Evolutionary conservation across 1,140 invertebrate species (phyloP), one percentile per base, ranked within the genome.

Genomic region (Galendromus occidentalis): DNA sequence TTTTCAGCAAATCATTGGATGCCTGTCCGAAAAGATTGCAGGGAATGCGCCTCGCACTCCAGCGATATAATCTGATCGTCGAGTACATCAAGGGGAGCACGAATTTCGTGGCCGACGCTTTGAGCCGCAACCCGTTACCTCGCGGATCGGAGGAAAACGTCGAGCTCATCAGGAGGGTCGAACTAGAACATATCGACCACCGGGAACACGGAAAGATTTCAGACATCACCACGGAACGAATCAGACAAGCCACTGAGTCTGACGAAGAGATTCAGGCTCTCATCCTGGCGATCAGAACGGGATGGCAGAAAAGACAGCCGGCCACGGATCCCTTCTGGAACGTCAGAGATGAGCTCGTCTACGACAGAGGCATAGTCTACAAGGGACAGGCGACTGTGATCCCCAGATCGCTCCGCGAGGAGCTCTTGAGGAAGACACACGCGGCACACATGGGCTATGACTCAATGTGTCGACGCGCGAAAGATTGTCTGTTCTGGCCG

Each of bases 1-100:
- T 79, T 39, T 74, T 76, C 29, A 72, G 73, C 29, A 77, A 78
- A 69, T 66, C 72, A 22, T 42, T 79, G 33, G 66, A 72, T 29
- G 71, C 73, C 66, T 71, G 72, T 42, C 73, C 76, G 28, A 67
- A 69, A 2, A 66, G 74, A 66, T 64, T 77, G 18, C 75, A 78
- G 66, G 67, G 73, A 67, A 72, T 78, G 67, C 67, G 73, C 66
- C 65, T 79, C 7, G 69, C 69, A 64, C 55, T 78, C 44, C 73
- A 74, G 65, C 63, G 69, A 63, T 78, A n/a, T n/a, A n/a, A n/a
- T n/a, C n/a, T n/a, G n/a, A n/a, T n/a, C 20, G 45, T 47, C 18
- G 28, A 47, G 14, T 25, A 47, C 20, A 4, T 4, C 4, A 6
- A 4, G 4, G 20, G 6, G 45, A 18, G 28, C 7, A 6, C 45